Base-by-base conservation (phyloP, 1,140 invertebrate genomes). In the Heliconius hewitsoni region DNA sequence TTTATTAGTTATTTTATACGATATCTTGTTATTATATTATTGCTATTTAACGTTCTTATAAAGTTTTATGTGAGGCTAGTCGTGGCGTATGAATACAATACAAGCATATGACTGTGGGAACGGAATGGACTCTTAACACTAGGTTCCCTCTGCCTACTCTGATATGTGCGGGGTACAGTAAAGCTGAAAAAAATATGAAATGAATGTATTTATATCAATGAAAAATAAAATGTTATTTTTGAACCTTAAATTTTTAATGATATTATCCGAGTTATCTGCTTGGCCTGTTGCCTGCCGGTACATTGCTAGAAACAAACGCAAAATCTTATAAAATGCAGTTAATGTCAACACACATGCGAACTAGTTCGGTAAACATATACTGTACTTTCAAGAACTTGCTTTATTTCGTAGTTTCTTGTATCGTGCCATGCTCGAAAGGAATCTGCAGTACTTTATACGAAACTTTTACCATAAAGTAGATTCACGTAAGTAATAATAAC, bases 241-340 rank as follows among this genome's bases (percentile, higher is more conserved):
- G 0, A 16, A 66, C 23, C 27, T 30, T 66, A 66, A 82, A 88
- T 91, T 89, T 89, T 91, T 89, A 88, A 87, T 86, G 78, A 84
- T 86, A 85, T 88, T 89, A 88, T 90, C 89, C 87, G 82, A 91
- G 82, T 89, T 88, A 84, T 90, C 89, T 88, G 86, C 88, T 94
- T 94, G 92, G 92, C 92, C 76, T 81, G 76, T 70, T 94, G 91
- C 91, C 92, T 89, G 76, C 74, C 86, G 85, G 86, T 83, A 30
- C 87, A 87, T 81, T 84, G 81, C 84, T 86, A 89, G 82, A 90
- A 91, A 90, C 85, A 90, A 91, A 94, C 86, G 84, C 88, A 90
- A 86, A 91, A 91, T 91, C 86, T 89, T 93, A 92, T 89, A 90
- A 92, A 90, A 91, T 90, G 86, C 89, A 89, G 89, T 92, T 93